These are phyloP conservation scores for Paramisgurnus dabryanus DNA, from an alignment of 2,113 vertebrate species.

Conservation along the genomic window DNA sequence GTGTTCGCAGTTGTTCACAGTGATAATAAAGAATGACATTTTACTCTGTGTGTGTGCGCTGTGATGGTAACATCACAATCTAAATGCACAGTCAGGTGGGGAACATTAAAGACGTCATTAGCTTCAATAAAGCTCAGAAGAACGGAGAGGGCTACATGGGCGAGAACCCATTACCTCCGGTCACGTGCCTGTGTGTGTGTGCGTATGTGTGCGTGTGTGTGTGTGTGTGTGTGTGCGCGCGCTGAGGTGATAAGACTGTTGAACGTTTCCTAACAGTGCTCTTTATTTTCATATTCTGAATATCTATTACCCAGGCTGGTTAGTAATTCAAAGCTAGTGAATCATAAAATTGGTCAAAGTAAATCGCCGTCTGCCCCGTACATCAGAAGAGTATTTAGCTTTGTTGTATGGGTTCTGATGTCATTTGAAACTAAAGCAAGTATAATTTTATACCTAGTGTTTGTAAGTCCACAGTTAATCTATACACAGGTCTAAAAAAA, in stretches of 20 bases:
- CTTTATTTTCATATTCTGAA: constrained; percentile 37
- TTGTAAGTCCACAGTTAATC: too few relatives aligned
- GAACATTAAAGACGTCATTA: constrained; percentile 80
- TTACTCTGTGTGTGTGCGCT: constrained; percentile 36
- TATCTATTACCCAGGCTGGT: constrained; percentile 17
- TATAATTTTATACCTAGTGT: too few relatives aligned
- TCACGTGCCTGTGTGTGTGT: constrained; percentile 31
- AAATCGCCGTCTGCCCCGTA: constrained; percentile 17
- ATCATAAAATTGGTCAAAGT: constrained; percentile 27
- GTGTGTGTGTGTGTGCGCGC: constrained; percentile 16
- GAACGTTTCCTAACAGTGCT: constrained; percentile 30
- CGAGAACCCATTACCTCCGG: constrained; percentile 54
- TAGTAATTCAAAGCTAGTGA: constrained; percentile 22
- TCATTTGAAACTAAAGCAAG: background rate
- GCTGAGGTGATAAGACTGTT: constrained; percentile 36
- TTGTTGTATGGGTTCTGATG: constrained; percentile 12
- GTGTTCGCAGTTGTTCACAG: constrained; percentile 33
- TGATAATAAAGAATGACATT: constrained; percentile 53
- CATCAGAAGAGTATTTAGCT: constrained; percentile 24
- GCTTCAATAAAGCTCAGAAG: constrained; percentile 67
- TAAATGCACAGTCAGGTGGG: constrained; percentile 81
- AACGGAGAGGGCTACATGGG: constrained; percentile 32
- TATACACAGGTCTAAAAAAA: too few relatives aligned
- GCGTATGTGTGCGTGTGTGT: too few relatives aligned
- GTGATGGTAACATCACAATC: constrained; percentile 70